Evolutionary conservation across 2,797 vertebrate species (phyloP), one percentile per base, ranked within the genome.

Genomic region (Syngnathus rostellatus): DNA sequence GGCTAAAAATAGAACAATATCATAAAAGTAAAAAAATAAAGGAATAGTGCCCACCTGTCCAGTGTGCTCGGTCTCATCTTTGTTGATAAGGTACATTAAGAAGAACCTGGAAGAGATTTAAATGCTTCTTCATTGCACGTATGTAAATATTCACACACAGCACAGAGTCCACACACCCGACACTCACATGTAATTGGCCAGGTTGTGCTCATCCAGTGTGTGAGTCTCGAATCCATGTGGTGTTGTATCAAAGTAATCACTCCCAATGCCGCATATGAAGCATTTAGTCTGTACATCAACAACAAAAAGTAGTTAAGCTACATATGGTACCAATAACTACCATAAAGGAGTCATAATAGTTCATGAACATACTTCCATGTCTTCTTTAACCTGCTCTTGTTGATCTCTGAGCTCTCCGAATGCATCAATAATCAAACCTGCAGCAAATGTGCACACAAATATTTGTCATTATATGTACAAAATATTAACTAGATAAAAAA

Each of bases 251-350:
- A 98, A 98, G 83, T 98, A 98, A 82, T 98, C 95, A 3, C 95
- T 98, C 79, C 95, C 95, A 5, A 98, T 96, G 40, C 95, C 95
- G 23, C 95, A 98, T 83, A 98, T 98, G 86, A 97, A 98, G 74
- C 95, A 98, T 82, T 98, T 98, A 3, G 95, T 98, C 95, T 98
- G 86, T 10, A 48, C 1, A 78, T 25, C 72, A 72, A 74, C 6
- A n/a, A 19, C 5, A 43, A 25, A 16, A 31, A 25, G 8, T 38
- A n/a, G 45, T 62, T 61, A 64, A 74, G 1, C 0, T 11, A 50
- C 2, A 3, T 9, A 31, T 25, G 1, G 16, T 16, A 40, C 55
- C 2, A 2, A 31, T 31, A 41, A 43, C n/a, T 23, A 11, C 41
- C 60, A 43, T 3, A 31, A 31, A 31, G 31, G 31, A 23, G 38